Evolutionary conservation across 1,140 invertebrate genomes (phyloP).

Genomic region (Phenacoccus solenopsis): DNA sequence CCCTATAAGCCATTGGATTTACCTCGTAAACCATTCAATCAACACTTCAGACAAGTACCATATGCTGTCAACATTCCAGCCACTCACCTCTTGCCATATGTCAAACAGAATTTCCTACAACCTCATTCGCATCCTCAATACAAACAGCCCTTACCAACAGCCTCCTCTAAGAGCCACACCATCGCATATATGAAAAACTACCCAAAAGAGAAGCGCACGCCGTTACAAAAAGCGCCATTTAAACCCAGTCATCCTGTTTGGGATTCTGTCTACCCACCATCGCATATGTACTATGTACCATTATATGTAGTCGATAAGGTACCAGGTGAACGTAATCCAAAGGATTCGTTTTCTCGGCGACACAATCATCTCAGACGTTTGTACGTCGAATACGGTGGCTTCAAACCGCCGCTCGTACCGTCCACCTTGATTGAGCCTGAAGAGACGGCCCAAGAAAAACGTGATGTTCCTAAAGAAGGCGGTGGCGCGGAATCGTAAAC

Average conservation of each 20-base stretch:
- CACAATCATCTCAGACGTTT: conserved; percentile 29
- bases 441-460: neutral
- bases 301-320: conserved; percentile 22
- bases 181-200: neutral
- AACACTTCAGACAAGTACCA: neutral
- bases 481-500: neutral
- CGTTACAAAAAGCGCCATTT: conserved; percentile 28
- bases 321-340: conserved; percentile 20
- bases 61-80: neutral
- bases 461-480: neutral
- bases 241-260: conserved; percentile 36
- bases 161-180: neutral
- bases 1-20: neutral
- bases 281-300: conserved; percentile 27
- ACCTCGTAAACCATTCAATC: neutral
- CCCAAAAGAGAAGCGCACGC: neutral
- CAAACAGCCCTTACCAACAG: neutral
- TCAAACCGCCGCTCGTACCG: conserved; percentile 62
- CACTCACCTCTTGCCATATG: neutral
- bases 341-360: conserved; percentile 18
- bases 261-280: conserved; percentile 30
- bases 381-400: conserved; percentile 59
- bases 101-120: neutral
- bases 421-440: conserved; percentile 33
- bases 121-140: neutral